Evolutionary conservation across 2,888 invertebrate genomes (phyloP), one percentile per base, ranked within the genome.

Genomic region (Cephus spinipes): DNA sequence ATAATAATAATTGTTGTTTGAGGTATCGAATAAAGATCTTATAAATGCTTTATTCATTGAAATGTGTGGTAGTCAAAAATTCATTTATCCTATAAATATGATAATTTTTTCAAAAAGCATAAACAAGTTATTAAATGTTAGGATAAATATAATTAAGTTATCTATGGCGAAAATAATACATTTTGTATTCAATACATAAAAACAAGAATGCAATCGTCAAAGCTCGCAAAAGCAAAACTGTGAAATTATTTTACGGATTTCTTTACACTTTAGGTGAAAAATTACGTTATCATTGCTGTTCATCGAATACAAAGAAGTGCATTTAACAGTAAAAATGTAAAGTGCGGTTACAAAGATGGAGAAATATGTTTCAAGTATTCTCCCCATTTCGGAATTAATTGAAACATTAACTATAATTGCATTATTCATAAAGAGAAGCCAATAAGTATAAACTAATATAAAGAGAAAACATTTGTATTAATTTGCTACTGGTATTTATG

Each of bases 401-500:
- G 40, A 55, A 55, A 23, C 40, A 55, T 23, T 55, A 55, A 55
- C 9, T 9, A 55, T 55, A 55, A 55, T 55, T 23, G 15, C 23
- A 55, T 55, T 55, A 55, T 23, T 55, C 2, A 23, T 55, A 55
- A 55, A 55, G 15, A 23, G 9, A 55, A 55, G 9, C 40, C 23
- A 23, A 23, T 55, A 55, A 55, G 40, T 55, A 55, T 55, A 55
- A 55, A 55, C 40, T 15, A 55, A 55, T 55, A 4, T 40, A 40
- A 40, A 23, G 40, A 55, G 23, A 55, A 55, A 55, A 55, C 23
- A 55, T 55, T 55, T 55, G 15, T 55, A 55, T 23, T 55, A 55
- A 55, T 55, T 55, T 55, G 40, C 40, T 68, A 81, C 83, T 77
- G 80, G 81, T 80, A 84, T 82, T 78, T 81, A 81, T 84, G 73